phyloP scores from a whole-genome alignment of 2,797 vertebrate species.

The Oreochromis grahami region DNA sequence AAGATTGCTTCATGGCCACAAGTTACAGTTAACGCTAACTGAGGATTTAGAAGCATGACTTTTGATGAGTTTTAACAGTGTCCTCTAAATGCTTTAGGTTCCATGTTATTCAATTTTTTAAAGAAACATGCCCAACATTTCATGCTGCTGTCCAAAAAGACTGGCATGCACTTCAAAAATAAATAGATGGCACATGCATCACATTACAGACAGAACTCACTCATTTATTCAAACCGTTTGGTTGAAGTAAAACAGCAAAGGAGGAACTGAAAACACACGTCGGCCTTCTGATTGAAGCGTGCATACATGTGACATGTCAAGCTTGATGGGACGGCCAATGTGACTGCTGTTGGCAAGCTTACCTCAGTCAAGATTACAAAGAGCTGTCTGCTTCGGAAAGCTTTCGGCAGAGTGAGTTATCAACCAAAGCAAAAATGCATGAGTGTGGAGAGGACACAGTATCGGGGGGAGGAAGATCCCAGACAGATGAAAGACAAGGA shows the following conservation, averaged over 20 bases:
- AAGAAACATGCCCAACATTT: constrained; percentile 16
- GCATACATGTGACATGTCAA: constrained; percentile 52
- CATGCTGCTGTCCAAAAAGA: not conserved
- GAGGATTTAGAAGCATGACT: not conserved
- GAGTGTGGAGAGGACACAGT: constrained; percentile 38
- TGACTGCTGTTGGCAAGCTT: constrained; percentile 45
- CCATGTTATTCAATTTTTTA: not conserved
- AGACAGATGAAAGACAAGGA: constrained; percentile 20
- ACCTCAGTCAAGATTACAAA: constrained; percentile 57
- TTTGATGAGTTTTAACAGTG: not conserved
- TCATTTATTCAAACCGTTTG: constrained; percentile 48
- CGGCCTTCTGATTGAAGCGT: not conserved
- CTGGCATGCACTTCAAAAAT: constrained; percentile 20
- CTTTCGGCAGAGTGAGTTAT: constrained; percentile 48
- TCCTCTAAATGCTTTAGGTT: not conserved
- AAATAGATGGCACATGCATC: constrained; percentile 25
- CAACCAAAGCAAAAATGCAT: constrained; percentile 66
- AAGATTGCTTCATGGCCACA: not conserved
- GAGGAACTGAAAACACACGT: not conserved
- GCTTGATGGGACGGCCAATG: constrained; percentile 17
- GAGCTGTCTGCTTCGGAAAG: constrained; percentile 61
- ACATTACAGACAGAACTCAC: constrained; percentile 1
- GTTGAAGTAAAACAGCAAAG: constrained; percentile 31
- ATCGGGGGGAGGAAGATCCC: constrained; percentile 10
- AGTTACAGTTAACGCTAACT: not conserved